Conservation (phyloP, 2,797 vertebrate genomes). For the Gouania willdenowi region DNA sequence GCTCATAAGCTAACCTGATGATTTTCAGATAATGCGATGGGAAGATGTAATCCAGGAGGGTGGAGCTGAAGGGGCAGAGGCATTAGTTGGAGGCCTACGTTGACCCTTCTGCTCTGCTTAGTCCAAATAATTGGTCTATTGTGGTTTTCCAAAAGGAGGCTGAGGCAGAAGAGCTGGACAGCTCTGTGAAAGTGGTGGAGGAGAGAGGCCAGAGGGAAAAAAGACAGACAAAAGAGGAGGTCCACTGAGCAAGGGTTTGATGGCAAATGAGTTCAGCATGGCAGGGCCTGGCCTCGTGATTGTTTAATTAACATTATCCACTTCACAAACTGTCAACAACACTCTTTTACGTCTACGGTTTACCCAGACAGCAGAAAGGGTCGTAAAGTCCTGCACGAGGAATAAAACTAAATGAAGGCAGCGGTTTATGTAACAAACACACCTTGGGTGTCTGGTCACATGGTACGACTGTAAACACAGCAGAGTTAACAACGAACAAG, state of each 20-base stretch:
- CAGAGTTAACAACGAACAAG: not conserved
- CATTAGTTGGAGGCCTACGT: slow-evolving; percentile 21
- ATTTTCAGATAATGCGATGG: slow-evolving; percentile 58
- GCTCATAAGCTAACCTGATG: slow-evolving; percentile 36
- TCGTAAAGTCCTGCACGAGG: not conserved
- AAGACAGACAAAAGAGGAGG: not conserved
- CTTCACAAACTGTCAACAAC: not conserved
- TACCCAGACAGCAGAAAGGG: not conserved
- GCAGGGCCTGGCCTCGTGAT: not conserved
- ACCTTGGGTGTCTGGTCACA: not conserved
- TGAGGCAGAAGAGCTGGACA: slow-evolving; percentile 16
- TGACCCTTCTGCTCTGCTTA: slow-evolving; percentile 51
- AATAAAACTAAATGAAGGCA: not conserved
- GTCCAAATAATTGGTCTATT: slow-evolving; percentile 54
- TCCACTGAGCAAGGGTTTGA: not conserved
- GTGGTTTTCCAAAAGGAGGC: slow-evolving; percentile 31
- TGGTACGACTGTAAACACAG: not conserved
- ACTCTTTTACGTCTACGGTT: not conserved
- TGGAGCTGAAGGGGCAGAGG: slow-evolving; percentile 1
- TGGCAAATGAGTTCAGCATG: not conserved
- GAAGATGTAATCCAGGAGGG: slow-evolving; percentile 45
- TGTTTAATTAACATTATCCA: not conserved
- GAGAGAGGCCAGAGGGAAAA: not conserved
- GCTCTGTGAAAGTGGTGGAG: slow-evolving; percentile 7
- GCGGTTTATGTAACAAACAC: not conserved